Evolutionary conservation across 2,113 vertebrate species (phyloP), one percentile per base, ranked within the genome.

Genomic region (Engraulis encrasicolus): DNA sequence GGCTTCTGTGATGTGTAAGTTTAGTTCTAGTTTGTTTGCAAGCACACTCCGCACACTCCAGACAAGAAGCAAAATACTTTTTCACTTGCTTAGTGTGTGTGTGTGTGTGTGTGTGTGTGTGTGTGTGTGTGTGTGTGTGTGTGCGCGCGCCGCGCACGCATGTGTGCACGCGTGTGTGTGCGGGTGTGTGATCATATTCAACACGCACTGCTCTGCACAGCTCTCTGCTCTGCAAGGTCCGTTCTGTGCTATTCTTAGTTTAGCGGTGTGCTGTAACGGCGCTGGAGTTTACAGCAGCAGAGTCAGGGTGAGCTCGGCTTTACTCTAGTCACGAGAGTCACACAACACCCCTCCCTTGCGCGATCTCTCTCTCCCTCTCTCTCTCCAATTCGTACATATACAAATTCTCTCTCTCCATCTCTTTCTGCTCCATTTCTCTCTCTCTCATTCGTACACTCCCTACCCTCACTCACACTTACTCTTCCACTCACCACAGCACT

Each of bases 231-330:
- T 14, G 49, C 61, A 82, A 66, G 78, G 20, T 38, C 50, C 71
- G 85, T 49, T 54, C 48, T 74, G 61, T 84, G 82, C 88, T 89
- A 90, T 87, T 87, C 85, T 85, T 90, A 90, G 88, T 83, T 37
- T 45, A 77, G 84, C 20, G 50, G 80, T 82, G 80, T 66, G 82
- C 81, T 82, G 83, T 84, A 89, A 89, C 84, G 54, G 80, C 74
- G 86, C 79, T 49, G 61, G 82, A 78, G 81, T 84, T 38, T 86
- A 84, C 52, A 85, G 82, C 79, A 38, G 58, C 36, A 83, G 66
- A 83, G 40, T 78, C 78, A 45, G 38, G 36, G 81, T 66, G 74
- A 31, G 61, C 37, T 19, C 12, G 77, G 27, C 48, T 81, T 40
- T 31, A 71, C 36, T 27, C 81, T 78, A 37, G 45, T 78, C 23